These are phyloP conservation scores for Lophura nycthemera DNA, from an alignment of 2,113 vertebrate species.

Conservation along the genomic window DNA sequence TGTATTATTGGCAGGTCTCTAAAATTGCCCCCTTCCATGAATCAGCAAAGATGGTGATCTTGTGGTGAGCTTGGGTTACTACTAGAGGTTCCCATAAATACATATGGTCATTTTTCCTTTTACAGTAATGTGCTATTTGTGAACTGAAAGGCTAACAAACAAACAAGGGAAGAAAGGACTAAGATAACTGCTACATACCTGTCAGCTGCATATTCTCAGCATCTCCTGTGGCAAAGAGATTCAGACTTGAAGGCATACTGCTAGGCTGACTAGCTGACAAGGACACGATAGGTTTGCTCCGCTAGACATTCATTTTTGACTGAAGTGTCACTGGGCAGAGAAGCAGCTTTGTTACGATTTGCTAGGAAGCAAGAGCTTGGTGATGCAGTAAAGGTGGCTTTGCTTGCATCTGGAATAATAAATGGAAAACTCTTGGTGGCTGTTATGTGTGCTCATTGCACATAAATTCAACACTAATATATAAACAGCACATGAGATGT, in stretches of 20 bases:
- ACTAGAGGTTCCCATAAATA: background rate
- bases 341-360: slow-evolving; percentile 87
- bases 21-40: background rate
- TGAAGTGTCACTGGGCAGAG: slow-evolving; percentile 77
- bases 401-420: slow-evolving; percentile 90
- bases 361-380: slow-evolving; percentile 98
- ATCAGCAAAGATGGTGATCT: background rate
- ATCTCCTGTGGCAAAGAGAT: slow-evolving; percentile 78
- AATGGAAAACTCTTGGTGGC: background rate
- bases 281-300: slow-evolving; percentile 82
- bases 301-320: slow-evolving; percentile 91
- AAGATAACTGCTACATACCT: slow-evolving; percentile 74
- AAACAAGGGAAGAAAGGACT: background rate
- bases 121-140: background rate
- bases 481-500: background rate
- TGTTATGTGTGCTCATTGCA: background rate
- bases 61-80: background rate
- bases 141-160: background rate
- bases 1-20: background rate
- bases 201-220: slow-evolving; percentile 78
- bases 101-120: background rate
- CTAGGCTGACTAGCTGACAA: slow-evolving; percentile 80
- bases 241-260: slow-evolving; percentile 69
- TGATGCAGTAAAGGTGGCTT: slow-evolving; percentile 93
- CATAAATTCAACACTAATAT: background rate